A percentile compares a stretch with the other conserved stretches of the same genome.
These are phyloP conservation scores for Dusona sp. DNA, from an alignment of 2,888 invertebrate genomes.

Conservation along the genomic window DNA sequence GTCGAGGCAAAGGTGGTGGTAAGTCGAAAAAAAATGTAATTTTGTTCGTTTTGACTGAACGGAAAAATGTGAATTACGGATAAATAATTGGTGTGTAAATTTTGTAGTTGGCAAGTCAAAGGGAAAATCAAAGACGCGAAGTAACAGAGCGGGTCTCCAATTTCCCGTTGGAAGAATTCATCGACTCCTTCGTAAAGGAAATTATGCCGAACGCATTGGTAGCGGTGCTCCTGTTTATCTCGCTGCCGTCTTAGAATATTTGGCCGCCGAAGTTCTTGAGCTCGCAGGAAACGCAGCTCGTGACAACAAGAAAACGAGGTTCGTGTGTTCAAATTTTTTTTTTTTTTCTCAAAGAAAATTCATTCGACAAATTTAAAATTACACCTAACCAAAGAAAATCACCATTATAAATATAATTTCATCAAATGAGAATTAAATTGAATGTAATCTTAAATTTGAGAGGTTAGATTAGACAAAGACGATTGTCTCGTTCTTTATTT, in stretches of 20 bases:
- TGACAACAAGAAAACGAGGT: conserved; percentile 89
- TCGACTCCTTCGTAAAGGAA: conserved; percentile 87
- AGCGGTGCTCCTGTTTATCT: conserved; percentile 86
- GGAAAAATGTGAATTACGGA: background rate
- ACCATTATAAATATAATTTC: background rate
- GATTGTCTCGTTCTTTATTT: background rate
- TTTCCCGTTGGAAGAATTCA: conserved; percentile 87
- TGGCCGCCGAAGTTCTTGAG: conserved; percentile 89
- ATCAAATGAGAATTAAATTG: background rate
- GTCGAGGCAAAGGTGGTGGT: conserved; percentile 80
- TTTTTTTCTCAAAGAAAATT: background rate
- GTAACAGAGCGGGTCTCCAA: conserved; percentile 86
- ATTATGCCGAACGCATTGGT: conserved; percentile 87
- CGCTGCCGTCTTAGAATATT: conserved; percentile 88
- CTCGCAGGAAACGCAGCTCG: conserved; percentile 88
- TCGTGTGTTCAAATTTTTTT: background rate
- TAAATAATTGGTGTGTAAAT: background rate
- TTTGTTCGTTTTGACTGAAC: background rate
- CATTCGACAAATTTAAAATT: background rate
- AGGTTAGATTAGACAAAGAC: background rate
- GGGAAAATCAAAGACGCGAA: conserved; percentile 83
- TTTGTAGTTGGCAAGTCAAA: conserved; percentile 76
- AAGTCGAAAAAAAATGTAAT: conserved; percentile 30
- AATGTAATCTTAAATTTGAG: background rate
- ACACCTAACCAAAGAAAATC: background rate